Evolutionary conservation across 2,797 vertebrate genomes (phyloP).

Genomic region (Rhinophrynus dorsalis): DNA sequence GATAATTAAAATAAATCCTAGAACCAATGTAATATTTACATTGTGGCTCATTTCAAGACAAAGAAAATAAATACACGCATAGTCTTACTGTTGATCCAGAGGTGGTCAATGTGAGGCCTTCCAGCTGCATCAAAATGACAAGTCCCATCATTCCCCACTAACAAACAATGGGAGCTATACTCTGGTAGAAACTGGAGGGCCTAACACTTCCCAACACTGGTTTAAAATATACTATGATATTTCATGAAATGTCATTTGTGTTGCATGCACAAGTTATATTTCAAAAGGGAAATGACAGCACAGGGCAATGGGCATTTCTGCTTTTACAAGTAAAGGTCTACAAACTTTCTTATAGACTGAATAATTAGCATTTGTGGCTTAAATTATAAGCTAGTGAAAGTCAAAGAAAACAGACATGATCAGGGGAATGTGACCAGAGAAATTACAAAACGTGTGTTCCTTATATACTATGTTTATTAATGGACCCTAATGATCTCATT

Average conservation of each 20-base stretch:
- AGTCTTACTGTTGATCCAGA: slow-evolving; percentile 37
- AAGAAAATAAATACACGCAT: slow-evolving; percentile 47
- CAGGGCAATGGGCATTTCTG: slow-evolving; percentile 55
- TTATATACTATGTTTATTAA: slow-evolving; percentile 38
- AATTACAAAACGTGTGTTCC: slow-evolving; percentile 47
- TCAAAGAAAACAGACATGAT: slow-evolving; percentile 57
- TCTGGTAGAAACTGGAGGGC: too few species aligned
- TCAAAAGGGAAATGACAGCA: slow-evolving; percentile 52
- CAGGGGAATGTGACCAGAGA: slow-evolving; percentile 43
- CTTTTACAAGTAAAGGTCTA: slow-evolving; percentile 56
- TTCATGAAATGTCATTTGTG: slow-evolving; percentile 50
- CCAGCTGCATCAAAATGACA: too few species aligned
- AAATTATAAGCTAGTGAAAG: slow-evolving; percentile 61
- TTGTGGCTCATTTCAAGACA: slow-evolving; percentile 40
- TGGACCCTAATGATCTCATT: slow-evolving; percentile 53
- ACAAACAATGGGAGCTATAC: too few species aligned
- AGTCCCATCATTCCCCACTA: too few species aligned
- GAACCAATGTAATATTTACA: neutral
- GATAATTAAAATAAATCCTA: slow-evolving; percentile 34
- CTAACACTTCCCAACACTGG: too few species aligned
- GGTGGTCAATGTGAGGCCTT: too few species aligned
- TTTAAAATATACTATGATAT: slow-evolving; percentile 52
- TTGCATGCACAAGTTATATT: slow-evolving; percentile 51
- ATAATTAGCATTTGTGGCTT: slow-evolving; percentile 58
- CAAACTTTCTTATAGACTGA: slow-evolving; percentile 60